phyloP scores from a whole-genome alignment of 2,113 vertebrate species.

The Morone chrysops region DNA sequence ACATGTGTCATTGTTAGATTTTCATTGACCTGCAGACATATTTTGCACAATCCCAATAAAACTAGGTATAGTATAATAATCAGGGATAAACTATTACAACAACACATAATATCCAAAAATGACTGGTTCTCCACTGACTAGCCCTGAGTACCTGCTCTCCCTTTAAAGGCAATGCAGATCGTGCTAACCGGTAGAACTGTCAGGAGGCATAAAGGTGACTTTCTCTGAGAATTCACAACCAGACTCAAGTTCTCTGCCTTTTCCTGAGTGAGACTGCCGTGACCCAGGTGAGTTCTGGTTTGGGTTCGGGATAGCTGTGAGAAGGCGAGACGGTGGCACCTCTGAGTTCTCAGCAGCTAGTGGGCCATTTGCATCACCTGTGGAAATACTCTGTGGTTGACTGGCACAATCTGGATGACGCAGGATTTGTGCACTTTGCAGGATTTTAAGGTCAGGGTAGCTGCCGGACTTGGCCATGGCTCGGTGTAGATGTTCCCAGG shows the following conservation, averaged over 20 bases:
- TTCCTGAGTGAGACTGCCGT: conserved; percentile 28
- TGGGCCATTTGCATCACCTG: background rate
- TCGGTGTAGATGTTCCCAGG: conserved; percentile 68
- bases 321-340: conserved; percentile 6
- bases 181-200: conserved; percentile 74
- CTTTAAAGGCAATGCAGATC: conserved; percentile 48
- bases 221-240: conserved; percentile 19
- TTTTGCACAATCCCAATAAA: background rate
- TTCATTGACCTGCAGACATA: conserved; percentile 9
- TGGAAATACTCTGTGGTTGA: conserved; percentile 17
- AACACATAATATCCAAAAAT: conserved; percentile 3
- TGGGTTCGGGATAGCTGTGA: conserved; percentile 2
- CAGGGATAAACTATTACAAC: background rate
- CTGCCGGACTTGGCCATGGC: conserved; percentile 76
- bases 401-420: background rate
- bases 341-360: conserved; percentile 17
- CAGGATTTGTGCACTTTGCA: background rate
- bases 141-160: conserved; percentile 25
- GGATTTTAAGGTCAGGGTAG: conserved; percentile 68
- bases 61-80: conserved; percentile 6
- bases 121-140: background rate
- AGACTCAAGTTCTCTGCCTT: conserved; percentile 11
- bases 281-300: background rate
- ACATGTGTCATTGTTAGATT: background rate
- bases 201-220: conserved; percentile 63